phyloP scores from a whole-genome alignment of 2,888 invertebrate genomes.

The Stenichneumon culpator region DNA sequence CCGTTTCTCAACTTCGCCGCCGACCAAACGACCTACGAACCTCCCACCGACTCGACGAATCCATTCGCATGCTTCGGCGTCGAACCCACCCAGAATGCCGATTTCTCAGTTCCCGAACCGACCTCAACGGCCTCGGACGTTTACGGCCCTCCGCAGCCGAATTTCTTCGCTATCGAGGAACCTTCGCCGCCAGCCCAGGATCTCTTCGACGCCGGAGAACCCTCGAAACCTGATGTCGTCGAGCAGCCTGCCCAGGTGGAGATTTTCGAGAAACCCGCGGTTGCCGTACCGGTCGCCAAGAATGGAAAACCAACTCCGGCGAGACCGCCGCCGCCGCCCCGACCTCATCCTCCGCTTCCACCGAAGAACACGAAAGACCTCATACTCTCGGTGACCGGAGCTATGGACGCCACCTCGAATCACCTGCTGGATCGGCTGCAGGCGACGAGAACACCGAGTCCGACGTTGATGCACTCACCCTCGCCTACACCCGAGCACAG shows the following conservation, averaged over 20 bases:
- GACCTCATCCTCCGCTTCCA: conserved; percentile 88
- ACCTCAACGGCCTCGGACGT: conserved; percentile 56
- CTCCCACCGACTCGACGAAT: conserved; percentile 82
- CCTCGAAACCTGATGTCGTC: conserved; percentile 51
- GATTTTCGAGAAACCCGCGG: conserved; percentile 50
- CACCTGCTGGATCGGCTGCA: conserved; percentile 93
- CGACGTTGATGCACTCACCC: conserved; percentile 94
- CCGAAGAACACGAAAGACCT: conserved; percentile 94
- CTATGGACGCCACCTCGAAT: conserved; percentile 95
- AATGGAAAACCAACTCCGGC: conserved; percentile 74
- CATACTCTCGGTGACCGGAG: conserved; percentile 94
- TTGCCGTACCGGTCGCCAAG: conserved; percentile 56
- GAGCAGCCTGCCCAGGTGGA: conserved; percentile 31
- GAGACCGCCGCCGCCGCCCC: conserved; percentile 85
- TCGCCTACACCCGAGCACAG: conserved; percentile 92
- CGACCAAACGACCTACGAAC: conserved; percentile 76
- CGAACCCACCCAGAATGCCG: conserved; percentile 71
- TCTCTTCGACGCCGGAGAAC: conserved; percentile 52
- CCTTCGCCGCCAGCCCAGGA: conserved; percentile 43
- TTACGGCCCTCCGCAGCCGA: conserved; percentile 42
- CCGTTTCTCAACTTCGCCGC: conserved; percentile 80
- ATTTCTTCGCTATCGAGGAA: conserved; percentile 67
- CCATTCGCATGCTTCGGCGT: conserved; percentile 83
- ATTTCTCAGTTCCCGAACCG: conserved; percentile 68
- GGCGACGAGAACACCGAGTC: conserved; percentile 94